A percentile compares a stretch with the other conserved stretches of the same genome.
Evolutionary conservation across 2,113 vertebrate species (phyloP).

Genomic region (Aspidoscelis tigris): DNA sequence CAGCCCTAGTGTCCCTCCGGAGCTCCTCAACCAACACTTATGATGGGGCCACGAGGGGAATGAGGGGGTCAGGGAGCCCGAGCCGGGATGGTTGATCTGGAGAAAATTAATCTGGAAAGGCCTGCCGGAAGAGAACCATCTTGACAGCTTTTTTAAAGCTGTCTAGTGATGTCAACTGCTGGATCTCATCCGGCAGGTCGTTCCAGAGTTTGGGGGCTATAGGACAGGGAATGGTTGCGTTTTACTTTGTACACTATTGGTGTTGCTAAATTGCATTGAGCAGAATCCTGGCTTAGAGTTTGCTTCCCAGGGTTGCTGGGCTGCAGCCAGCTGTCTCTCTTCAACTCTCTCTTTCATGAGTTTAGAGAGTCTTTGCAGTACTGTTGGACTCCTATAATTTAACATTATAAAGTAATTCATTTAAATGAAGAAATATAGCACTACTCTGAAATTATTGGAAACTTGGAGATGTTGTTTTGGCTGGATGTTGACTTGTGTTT

Average conservation of each 20-base stretch:
- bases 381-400: background rate
- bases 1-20: too few relatives aligned
- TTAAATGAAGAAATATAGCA: constrained; percentile 35
- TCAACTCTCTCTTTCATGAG: background rate
- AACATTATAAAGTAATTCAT: constrained; percentile 46
- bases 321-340: too few relatives aligned
- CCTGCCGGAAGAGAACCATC: too few relatives aligned
- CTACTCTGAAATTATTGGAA: constrained; percentile 42
- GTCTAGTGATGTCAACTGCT: too few relatives aligned
- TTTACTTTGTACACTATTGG: background rate
- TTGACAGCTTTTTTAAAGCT: too few relatives aligned
- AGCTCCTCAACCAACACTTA: too few relatives aligned
- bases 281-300: background rate
- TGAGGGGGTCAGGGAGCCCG: too few relatives aligned
- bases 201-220: too few relatives aligned
- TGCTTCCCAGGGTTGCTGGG: background rate
- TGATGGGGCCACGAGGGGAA: too few relatives aligned
- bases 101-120: too few relatives aligned
- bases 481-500: constrained; percentile 40
- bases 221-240: background rate
- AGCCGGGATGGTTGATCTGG: too few relatives aligned
- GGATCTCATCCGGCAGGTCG: too few relatives aligned
- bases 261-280: background rate
- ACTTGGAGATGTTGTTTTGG: constrained; percentile 15
- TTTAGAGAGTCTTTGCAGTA: background rate